These are phyloP conservation scores for Conomelus anceps DNA, from an alignment of 2,888 invertebrate genomes.

Conservation along the genomic window DNA sequence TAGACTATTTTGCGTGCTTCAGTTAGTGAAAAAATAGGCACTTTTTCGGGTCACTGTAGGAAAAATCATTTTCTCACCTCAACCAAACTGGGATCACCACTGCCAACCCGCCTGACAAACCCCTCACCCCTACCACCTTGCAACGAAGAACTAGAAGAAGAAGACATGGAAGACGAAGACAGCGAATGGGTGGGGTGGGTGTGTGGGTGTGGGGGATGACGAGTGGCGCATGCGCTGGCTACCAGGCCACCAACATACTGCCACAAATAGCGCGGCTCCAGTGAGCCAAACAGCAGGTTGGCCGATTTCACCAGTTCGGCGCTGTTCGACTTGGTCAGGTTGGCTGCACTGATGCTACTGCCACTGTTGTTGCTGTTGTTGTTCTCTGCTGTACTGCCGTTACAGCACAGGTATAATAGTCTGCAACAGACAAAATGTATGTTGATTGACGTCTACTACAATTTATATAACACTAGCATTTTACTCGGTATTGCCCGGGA, in stretches of 20 bases:
- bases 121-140: slow-evolving; percentile 26
- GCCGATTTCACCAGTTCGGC: slow-evolving; percentile 74
- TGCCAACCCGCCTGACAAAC: slow-evolving; percentile 50
- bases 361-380: neutral
- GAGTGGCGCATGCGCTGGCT: slow-evolving; percentile 48
- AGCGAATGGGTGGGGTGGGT: neutral
- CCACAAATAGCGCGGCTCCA: slow-evolving; percentile 84
- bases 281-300: slow-evolving; percentile 72
- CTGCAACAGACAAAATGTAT: slow-evolving; percentile 25
- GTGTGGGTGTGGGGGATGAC: no score
- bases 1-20: no score
- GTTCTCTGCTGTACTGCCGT: slow-evolving; percentile 23
- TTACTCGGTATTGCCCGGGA: no score
- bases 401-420: slow-evolving; percentile 35
- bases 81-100: slow-evolving; percentile 52
- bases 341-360: neutral
- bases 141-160: slow-evolving; percentile 29
- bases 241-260: slow-evolving; percentile 63
- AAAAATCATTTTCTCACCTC: slow-evolving; percentile 33
- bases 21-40: no score
- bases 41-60: no score
- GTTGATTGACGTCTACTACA: neutral
- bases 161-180: neutral
- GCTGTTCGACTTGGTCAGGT: slow-evolving; percentile 30
- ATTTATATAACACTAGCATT: no score